Percentiles rank a stretch among this genome's conserved stretches.
Conservation (phyloP, 2,797 vertebrate genomes). For the Melanotaenia boesemani region DNA sequence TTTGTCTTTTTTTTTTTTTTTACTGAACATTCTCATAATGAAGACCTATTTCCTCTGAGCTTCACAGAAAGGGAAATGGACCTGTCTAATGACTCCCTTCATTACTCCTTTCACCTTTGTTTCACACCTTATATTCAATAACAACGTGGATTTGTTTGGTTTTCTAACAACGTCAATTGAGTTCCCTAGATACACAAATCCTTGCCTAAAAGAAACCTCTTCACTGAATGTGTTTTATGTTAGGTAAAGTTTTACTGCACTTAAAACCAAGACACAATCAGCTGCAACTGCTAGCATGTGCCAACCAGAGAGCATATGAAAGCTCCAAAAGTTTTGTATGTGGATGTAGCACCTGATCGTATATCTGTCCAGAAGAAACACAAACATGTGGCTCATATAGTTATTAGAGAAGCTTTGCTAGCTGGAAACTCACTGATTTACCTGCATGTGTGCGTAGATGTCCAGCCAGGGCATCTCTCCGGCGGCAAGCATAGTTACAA, state of each 20-base stretch:
- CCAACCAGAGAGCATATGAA: neutral
- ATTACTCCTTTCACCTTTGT: conserved; percentile 8
- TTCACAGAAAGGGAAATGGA: conserved; percentile 47
- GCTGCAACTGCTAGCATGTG: neutral
- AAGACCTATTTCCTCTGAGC: conserved; percentile 68
- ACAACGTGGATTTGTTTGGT: neutral
- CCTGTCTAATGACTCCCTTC: conserved; percentile 40
- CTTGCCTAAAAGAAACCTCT: neutral
- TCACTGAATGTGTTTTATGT: conserved; percentile 3
- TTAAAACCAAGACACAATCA: neutral
- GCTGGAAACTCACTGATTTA: conserved; percentile 71
- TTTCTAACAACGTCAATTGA: neutral
- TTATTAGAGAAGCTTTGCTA: neutral
- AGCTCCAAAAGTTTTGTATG: neutral
- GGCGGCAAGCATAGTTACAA: conserved; percentile 95
- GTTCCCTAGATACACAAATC: neutral
- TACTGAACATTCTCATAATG: conserved; percentile 57
- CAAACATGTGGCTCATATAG: neutral
- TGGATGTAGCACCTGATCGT: neutral
- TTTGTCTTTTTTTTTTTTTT: conserved; percentile 30
- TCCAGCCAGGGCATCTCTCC: conserved; percentile 93
- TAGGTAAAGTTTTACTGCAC: neutral
- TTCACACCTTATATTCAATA: neutral
- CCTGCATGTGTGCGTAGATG: conserved; percentile 97
- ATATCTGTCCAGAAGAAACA: neutral